These are phyloP conservation scores for Rhyacophila evoluta DNA, from an alignment of 2,888 invertebrate genomes.

Conservation along the genomic window DNA sequence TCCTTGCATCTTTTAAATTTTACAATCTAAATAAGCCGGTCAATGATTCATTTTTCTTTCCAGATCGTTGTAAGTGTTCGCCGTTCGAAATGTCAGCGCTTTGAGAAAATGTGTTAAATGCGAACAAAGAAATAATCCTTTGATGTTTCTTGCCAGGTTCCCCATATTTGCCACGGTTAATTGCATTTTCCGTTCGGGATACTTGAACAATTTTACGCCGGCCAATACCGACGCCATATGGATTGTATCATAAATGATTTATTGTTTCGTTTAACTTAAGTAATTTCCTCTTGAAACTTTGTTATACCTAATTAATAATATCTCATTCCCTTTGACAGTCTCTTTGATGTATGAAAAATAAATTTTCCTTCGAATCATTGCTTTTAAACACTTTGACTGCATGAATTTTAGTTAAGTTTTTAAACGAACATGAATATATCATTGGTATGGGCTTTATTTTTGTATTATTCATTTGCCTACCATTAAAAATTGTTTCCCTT, in stretches of 20 bases:
- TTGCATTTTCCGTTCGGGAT: slow-evolving; percentile 40
- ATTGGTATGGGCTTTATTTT: no score
- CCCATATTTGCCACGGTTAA: slow-evolving; percentile 38
- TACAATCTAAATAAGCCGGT: neutral
- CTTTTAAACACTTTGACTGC: neutral
- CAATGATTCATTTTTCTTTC: neutral
- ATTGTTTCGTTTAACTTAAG: neutral
- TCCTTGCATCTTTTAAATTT: neutral
- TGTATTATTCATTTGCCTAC: no score
- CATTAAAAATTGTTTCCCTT: no score
- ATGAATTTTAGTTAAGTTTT: neutral
- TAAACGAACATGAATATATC: no score
- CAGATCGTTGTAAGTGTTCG: neutral
- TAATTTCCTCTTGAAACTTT: neutral
- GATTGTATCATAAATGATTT: neutral
- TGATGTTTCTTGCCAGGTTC: slow-evolving; percentile 31
- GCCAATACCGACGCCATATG: slow-evolving; percentile 9
- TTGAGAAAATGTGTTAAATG: neutral
- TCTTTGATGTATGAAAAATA: neutral
- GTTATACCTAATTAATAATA: neutral
- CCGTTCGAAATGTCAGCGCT: neutral
- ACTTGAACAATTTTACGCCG: slow-evolving; percentile 8
- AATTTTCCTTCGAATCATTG: neutral
- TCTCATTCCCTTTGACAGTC: neutral
- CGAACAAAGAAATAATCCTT: slow-evolving; percentile 33